Conservation (phyloP, 2,888 invertebrate species). For the Drosophila colorata region DNA sequence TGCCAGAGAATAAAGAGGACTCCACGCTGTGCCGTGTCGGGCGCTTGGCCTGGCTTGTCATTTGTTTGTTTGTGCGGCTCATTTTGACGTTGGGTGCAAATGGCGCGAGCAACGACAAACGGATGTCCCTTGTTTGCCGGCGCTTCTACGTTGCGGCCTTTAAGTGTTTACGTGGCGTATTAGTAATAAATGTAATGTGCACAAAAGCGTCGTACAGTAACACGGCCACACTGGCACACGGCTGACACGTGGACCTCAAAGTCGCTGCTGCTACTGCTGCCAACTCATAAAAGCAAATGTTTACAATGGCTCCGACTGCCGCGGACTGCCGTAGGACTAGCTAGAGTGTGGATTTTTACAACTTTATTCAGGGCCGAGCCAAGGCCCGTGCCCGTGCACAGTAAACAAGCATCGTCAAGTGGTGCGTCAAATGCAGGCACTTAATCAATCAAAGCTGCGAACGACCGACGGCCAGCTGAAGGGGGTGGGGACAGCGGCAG, state of each 20-base stretch:
- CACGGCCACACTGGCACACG: neutral
- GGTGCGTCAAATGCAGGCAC: constrained; percentile 73
- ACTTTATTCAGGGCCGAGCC: constrained; percentile 52
- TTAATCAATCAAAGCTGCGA: constrained; percentile 72
- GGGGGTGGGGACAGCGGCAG: neutral
- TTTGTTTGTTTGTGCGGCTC: constrained; percentile 35
- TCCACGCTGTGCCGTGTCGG: constrained; percentile 16
- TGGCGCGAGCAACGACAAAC: constrained; percentile 29
- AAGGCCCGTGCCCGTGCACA: constrained; percentile 22
- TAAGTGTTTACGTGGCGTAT: constrained; percentile 80
- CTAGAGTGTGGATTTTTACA: constrained; percentile 63
- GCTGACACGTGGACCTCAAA: constrained; percentile 24
- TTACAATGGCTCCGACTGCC: constrained; percentile 56
- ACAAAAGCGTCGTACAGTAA: constrained; percentile 49
- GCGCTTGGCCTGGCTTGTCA: constrained; percentile 26
- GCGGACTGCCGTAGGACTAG: constrained; percentile 20
- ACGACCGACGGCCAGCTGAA: constrained; percentile 22
- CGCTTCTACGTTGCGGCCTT: constrained; percentile 46
- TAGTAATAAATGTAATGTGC: constrained; percentile 76
- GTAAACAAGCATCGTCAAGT: constrained; percentile 55
- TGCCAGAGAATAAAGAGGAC: constrained; percentile 35
- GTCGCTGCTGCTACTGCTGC: constrained; percentile 16
- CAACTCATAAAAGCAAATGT: constrained; percentile 51
- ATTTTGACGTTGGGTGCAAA: constrained; percentile 45
- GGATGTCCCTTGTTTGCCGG: constrained; percentile 70